These are phyloP conservation scores for Uromys caudimaculatus DNA, from an alignment of 2,797 vertebrate genomes.

Conservation along the genomic window DNA sequence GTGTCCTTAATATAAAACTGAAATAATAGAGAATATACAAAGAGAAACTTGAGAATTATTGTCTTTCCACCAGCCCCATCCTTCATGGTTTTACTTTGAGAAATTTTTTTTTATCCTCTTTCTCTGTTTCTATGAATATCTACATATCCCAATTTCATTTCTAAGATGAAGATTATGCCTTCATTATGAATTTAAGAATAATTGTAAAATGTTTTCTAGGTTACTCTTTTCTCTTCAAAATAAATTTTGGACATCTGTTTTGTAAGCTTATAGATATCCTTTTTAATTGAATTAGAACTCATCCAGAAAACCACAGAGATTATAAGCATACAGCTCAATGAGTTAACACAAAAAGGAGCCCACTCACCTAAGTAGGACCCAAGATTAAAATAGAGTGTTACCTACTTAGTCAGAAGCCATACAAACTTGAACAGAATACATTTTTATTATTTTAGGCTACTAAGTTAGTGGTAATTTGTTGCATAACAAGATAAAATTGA, in stretches of 20 bases:
- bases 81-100: not conserved
- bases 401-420: not conserved
- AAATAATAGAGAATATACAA: not conserved
- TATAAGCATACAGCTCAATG: not conserved
- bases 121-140: not conserved
- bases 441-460: not conserved
- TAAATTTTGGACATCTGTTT: constrained; percentile 15
- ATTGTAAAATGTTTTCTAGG: not conserved
- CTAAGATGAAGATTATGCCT: not conserved
- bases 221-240: constrained; percentile 51
- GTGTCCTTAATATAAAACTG: not conserved
- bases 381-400: not conserved
- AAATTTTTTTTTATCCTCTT: not conserved
- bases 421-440: not conserved
- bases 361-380: not conserved
- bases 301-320: not conserved
- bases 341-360: not conserved
- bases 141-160: constrained; percentile 19
- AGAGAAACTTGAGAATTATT: not conserved
- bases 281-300: not conserved
- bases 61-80: not conserved
- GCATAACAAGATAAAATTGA: not conserved
- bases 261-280: not conserved
- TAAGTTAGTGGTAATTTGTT: not conserved
- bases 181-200: not conserved